Percentiles rank a stretch among this genome's conserved stretches.
Evolutionary conservation across 2,888 invertebrate species (phyloP).

Genomic region (Nephrotoma flavescens): DNA sequence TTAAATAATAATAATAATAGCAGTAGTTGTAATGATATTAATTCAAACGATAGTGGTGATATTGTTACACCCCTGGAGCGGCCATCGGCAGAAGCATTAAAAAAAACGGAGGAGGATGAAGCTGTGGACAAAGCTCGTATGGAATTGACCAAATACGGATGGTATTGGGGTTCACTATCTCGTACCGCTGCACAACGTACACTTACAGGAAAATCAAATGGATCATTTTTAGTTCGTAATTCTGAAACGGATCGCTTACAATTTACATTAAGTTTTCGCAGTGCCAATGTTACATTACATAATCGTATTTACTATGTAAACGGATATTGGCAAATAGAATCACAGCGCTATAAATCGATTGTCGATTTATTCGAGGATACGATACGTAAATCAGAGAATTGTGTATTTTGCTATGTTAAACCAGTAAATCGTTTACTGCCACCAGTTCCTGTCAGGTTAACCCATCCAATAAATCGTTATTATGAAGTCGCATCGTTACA

Average conservation of each 20-base stretch:
- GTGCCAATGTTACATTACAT: slow-evolving; percentile 52
- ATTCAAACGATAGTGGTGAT: not conserved
- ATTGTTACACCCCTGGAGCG: not conserved
- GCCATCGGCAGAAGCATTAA: not conserved
- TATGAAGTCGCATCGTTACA: slow-evolving; percentile 54
- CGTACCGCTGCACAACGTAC: slow-evolving; percentile 56
- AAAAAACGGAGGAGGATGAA: not conserved
- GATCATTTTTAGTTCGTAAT: slow-evolving; percentile 65
- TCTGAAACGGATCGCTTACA: slow-evolving; percentile 55
- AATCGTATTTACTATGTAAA: slow-evolving; percentile 54
- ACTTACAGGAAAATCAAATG: slow-evolving; percentile 52
- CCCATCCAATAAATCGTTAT: slow-evolving; percentile 59
- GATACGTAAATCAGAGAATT: slow-evolving; percentile 48
- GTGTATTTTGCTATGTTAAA: slow-evolving; percentile 55
- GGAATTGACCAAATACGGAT: slow-evolving; percentile 33
- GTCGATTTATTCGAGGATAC: slow-evolving; percentile 59
- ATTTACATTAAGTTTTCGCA: slow-evolving; percentile 58
- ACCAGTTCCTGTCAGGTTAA: slow-evolving; percentile 56
- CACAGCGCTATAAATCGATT: slow-evolving; percentile 36
- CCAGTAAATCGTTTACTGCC: slow-evolving; percentile 49
- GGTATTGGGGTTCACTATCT: slow-evolving; percentile 74
- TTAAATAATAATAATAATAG: not conserved
- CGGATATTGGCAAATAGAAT: slow-evolving; percentile 34
- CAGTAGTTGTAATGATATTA: not conserved
- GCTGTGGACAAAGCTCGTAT: not conserved